phyloP scores from a whole-genome alignment of 2,797 vertebrate genomes.

The Prionace glauca region DNA sequence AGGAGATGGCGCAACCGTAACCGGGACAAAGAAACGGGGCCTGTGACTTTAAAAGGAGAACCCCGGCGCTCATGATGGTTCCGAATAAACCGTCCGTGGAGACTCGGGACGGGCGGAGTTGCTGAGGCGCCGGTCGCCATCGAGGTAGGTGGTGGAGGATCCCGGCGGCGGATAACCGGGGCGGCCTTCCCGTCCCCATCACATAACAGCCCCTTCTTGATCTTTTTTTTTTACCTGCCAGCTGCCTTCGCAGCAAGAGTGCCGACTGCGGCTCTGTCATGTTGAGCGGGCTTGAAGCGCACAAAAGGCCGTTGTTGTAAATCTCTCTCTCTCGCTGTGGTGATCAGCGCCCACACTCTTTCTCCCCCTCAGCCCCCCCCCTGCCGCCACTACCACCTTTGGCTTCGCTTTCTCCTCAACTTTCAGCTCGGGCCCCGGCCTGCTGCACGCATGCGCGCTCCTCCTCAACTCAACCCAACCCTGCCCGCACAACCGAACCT shows the following conservation, averaged over 20 bases:
- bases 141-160: background rate
- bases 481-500: background rate
- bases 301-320: background rate
- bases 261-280: constrained; percentile 96
- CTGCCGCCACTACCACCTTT: too few relatives aligned
- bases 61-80: background rate
- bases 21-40: background rate
- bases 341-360: background rate
- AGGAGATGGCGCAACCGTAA: too few relatives aligned
- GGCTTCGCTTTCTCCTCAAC: constrained; percentile 28
- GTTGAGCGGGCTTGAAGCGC: constrained; percentile 28
- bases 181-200: background rate
- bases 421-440: background rate
- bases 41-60: background rate
- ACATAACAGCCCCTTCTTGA: background rate
- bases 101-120: background rate
- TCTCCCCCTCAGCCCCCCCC: background rate
- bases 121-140: background rate
- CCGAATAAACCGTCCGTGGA: background rate
- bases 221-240: constrained; percentile 76
- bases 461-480: too few relatives aligned
- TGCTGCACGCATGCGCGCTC: background rate
- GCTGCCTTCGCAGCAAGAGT: constrained; percentile 91
- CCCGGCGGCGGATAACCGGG: background rate
- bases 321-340: background rate